Evolutionary conservation across 2,888 invertebrate species (phyloP).

Genomic region (Lymantria monacha): DNA sequence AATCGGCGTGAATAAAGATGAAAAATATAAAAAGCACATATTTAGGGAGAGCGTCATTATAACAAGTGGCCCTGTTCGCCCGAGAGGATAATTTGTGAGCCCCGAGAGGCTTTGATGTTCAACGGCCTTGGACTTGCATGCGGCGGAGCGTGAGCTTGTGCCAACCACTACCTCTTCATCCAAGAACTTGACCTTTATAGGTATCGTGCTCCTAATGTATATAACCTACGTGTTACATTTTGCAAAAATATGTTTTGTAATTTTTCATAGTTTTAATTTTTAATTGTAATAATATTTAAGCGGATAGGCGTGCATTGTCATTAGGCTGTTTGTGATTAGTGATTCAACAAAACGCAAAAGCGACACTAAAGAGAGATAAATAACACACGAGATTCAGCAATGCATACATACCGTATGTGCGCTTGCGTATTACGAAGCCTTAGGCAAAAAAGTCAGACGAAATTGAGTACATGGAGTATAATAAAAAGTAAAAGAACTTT

Average conservation of each 20-base stretch:
- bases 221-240: background rate
- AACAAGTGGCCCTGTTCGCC: slow-evolving; percentile 46
- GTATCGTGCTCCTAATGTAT: slow-evolving; percentile 12
- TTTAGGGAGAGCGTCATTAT: slow-evolving; percentile 43
- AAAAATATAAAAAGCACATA: slow-evolving; percentile 24
- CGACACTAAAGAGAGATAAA: too few species aligned
- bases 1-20: background rate
- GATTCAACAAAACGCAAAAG: too few species aligned
- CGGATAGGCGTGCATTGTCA: too few species aligned
- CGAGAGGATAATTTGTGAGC: slow-evolving; percentile 62
- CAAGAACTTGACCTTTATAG: slow-evolving; percentile 70
- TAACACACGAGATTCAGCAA: too few species aligned
- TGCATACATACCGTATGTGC: too few species aligned
- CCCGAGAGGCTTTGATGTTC: slow-evolving; percentile 69
- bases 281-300: too few species aligned
- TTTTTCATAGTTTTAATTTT: too few species aligned
- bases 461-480: too few species aligned
- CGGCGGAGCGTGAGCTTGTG: slow-evolving; percentile 52
- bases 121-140: slow-evolving; percentile 60
- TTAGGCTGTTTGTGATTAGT: too few species aligned
- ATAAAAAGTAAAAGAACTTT: too few species aligned
- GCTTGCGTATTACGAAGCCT: too few species aligned
- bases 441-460: too few species aligned
- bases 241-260: background rate
- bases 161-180: slow-evolving; percentile 39